phyloP scores from a whole-genome alignment of 2,888 invertebrate species.

The Agonopterix arenella region DNA sequence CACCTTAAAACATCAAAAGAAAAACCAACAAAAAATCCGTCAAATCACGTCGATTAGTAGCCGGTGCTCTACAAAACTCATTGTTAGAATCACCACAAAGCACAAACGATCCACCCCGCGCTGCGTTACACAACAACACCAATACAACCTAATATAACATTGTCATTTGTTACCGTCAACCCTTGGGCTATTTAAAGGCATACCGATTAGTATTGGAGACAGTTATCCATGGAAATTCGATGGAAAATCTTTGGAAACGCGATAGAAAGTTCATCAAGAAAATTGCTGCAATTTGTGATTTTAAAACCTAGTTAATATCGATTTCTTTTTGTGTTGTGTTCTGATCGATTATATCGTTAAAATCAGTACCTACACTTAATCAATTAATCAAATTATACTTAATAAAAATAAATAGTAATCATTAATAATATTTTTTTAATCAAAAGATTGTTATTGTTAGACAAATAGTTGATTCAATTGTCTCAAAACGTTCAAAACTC shows the following conservation, averaged over 20 bases:
- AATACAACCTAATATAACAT: slow-evolving; percentile 46
- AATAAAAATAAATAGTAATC: too few relatives aligned
- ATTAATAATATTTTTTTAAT: too few relatives aligned
- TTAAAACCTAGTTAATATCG: too few relatives aligned
- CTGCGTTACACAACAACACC: slow-evolving; percentile 50
- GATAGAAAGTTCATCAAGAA: too few relatives aligned
- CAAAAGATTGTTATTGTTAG: too few relatives aligned
- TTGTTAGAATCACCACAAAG: slow-evolving; percentile 58
- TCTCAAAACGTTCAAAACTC: too few relatives aligned
- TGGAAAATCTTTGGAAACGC: slow-evolving; percentile 12
- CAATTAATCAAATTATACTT: too few relatives aligned
- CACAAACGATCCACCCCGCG: slow-evolving; percentile 29
- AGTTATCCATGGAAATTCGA: slow-evolving; percentile 52
- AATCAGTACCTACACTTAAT: too few relatives aligned
- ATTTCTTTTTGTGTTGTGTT: too few relatives aligned
- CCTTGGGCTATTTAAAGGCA: slow-evolving; percentile 56
- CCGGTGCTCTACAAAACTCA: slow-evolving; percentile 62
- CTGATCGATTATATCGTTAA: too few relatives aligned
- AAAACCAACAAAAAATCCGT: slow-evolving; percentile 43
- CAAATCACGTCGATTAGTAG: slow-evolving; percentile 73
- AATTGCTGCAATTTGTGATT: too few relatives aligned
- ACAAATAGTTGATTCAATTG: too few relatives aligned
- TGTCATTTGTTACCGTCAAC: slow-evolving; percentile 52
- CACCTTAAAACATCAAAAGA: slow-evolving; percentile 16
- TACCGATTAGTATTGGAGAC: slow-evolving; percentile 31